A percentile compares a stretch with the other conserved stretches of the same genome.
Evolutionary conservation across 2,888 invertebrate species (phyloP).

Genomic region (Orchesellides sinensis): DNA sequence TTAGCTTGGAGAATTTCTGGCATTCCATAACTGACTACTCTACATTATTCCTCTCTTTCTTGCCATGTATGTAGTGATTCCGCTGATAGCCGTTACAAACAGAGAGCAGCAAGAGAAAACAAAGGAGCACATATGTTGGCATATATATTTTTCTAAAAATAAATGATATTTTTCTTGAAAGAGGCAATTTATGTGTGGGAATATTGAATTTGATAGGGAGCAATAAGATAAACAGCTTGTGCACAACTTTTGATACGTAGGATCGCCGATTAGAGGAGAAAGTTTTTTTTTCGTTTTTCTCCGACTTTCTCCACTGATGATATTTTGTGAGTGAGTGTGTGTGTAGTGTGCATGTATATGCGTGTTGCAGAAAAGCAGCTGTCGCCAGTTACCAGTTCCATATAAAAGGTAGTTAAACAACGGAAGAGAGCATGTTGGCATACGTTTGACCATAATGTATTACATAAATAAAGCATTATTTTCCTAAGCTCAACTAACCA

Average conservation of each 20-base stretch:
- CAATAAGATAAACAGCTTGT: slow-evolving; percentile 60
- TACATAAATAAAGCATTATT: slow-evolving; percentile 43
- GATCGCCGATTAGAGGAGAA: background rate
- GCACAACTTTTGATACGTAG: slow-evolving; percentile 47
- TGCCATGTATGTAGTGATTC: background rate
- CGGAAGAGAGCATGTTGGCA: slow-evolving; percentile 3
- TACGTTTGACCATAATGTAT: slow-evolving; percentile 24
- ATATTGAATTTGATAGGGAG: slow-evolving; percentile 47
- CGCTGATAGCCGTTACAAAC: background rate
- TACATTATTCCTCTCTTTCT: background rate
- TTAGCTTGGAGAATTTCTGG: background rate
- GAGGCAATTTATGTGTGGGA: slow-evolving; percentile 36
- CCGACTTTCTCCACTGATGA: slow-evolving; percentile 13
- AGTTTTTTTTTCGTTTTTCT: slow-evolving; percentile 5
- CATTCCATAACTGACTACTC: background rate
- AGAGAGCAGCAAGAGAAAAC: background rate
- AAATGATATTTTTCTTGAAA: slow-evolving; percentile 23
- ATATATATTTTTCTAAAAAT: slow-evolving; percentile 26
- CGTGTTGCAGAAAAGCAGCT: slow-evolving; percentile 14
- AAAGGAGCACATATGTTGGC: slow-evolving; percentile 30
- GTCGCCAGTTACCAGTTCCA: slow-evolving; percentile 17
- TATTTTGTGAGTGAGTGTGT: slow-evolving; percentile 16
- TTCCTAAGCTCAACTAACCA: slow-evolving; percentile 9
- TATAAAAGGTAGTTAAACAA: slow-evolving; percentile 20
- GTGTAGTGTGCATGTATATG: slow-evolving; percentile 5